A percentile compares a stretch with the other conserved stretches of the same genome.
phyloP scores from a whole-genome alignment of 2,797 vertebrate species.

The Dendrocincla fuliginosa region DNA sequence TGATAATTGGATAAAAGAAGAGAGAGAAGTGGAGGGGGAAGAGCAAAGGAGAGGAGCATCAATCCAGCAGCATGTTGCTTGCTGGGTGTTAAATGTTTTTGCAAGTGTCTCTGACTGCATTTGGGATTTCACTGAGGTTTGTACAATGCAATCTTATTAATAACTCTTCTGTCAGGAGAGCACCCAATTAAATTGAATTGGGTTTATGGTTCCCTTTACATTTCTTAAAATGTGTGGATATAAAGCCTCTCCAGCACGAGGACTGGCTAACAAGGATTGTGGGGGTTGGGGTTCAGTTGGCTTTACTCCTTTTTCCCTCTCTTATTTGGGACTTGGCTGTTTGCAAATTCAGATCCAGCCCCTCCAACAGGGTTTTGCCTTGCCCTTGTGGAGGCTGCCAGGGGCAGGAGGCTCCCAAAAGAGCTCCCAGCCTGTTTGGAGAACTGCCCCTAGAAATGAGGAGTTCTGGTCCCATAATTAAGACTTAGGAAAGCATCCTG shows the following conservation, averaged over 20 bases:
- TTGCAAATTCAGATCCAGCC: conserved; percentile 31
- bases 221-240: conserved; percentile 70
- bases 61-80: conserved; percentile 22
- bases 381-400: not conserved
- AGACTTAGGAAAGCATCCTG: conserved; percentile 50
- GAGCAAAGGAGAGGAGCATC: conserved; percentile 18
- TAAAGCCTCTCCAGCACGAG: conserved; percentile 52
- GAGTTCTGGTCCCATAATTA: conserved; percentile 59
- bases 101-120: conserved; percentile 44
- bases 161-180: conserved; percentile 79
- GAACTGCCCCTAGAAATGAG: not conserved
- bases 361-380: not conserved
- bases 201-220: conserved; percentile 76
- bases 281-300: not conserved
- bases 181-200: conserved; percentile 80
- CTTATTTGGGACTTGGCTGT: conserved; percentile 27
- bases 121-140: conserved; percentile 73
- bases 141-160: conserved; percentile 77
- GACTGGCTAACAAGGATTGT: conserved; percentile 66
- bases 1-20: conserved; percentile 57
- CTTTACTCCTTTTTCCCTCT: not conserved
- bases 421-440: conserved; percentile 2
- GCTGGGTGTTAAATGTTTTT: conserved; percentile 71
- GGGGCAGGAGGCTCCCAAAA: not conserved
- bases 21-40: not conserved